Percentiles rank a stretch among this genome's conserved stretches.
phyloP scores from a whole-genome alignment of 2,113 vertebrate genomes.

The Dicentrarchus labrax region DNA sequence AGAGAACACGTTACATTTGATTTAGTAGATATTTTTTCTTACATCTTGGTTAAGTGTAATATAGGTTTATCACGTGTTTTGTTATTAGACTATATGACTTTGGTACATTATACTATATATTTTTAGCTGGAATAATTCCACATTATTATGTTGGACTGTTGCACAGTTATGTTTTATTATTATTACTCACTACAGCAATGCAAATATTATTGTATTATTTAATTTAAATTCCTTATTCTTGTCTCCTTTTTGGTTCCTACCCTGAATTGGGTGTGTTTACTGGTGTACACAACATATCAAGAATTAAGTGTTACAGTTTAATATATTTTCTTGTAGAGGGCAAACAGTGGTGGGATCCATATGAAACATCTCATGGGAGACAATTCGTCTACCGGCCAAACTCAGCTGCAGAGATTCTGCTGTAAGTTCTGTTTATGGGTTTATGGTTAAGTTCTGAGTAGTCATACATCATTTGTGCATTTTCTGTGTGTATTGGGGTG shows the following conservation, averaged over 20 bases:
- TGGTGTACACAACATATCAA: not conserved
- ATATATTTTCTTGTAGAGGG: conserved; percentile 44
- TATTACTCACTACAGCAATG: no score
- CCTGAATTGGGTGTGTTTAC: no score
- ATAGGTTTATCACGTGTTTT: not conserved
- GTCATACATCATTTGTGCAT: not conserved
- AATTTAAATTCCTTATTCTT: no score
- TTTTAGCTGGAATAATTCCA: not conserved
- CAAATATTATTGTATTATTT: no score
- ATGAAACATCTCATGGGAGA: conserved; percentile 83
- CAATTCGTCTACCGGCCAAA: conserved; percentile 77
- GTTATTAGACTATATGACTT: not conserved
- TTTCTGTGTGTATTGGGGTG: not conserved
- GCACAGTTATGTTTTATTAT: not conserved
- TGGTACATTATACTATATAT: not conserved
- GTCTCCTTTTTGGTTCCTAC: no score
- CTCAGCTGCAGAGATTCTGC: conserved; percentile 51
- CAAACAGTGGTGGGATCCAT: conserved; percentile 83
- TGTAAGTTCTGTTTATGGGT: conserved; percentile 72
- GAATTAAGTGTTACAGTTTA: not conserved
- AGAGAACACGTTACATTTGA: not conserved
- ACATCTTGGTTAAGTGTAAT: not conserved
- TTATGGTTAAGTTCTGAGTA: not conserved
- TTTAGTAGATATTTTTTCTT: not conserved
- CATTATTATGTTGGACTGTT: not conserved